These are phyloP conservation scores for Athalia rosae DNA, from an alignment of 2,888 invertebrate species.

Conservation along the genomic window DNA sequence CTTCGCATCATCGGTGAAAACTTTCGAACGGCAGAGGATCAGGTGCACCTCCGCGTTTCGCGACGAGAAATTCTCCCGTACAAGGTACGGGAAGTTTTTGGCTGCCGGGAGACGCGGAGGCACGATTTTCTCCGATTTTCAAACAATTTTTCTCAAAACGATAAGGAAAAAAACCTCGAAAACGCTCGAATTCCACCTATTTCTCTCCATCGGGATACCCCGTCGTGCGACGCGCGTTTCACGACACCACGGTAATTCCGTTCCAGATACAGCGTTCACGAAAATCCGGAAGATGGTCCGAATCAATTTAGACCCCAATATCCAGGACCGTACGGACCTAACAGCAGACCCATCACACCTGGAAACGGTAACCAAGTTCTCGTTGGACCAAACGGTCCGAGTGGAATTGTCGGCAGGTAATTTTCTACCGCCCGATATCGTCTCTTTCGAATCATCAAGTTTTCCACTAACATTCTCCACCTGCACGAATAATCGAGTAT, in stretches of 20 bases:
- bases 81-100: no score
- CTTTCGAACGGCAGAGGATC: background rate
- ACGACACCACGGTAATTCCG: background rate
- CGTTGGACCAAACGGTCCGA: slow-evolving; percentile 76
- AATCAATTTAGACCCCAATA: slow-evolving; percentile 54
- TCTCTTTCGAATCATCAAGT: background rate
- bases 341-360: slow-evolving; percentile 61
- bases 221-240: background rate
- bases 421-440: slow-evolving; percentile 43
- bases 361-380: slow-evolving; percentile 64
- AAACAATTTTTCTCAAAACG: no score
- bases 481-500: background rate
- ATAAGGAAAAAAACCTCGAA: no score
- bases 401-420: slow-evolving; percentile 74
- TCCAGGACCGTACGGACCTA: slow-evolving; percentile 64
- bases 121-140: no score
- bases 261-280: slow-evolving; percentile 56
- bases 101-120: no score
- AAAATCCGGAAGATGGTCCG: slow-evolving; percentile 51
- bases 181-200: background rate
- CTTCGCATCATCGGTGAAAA: background rate
- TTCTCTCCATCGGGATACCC: background rate
- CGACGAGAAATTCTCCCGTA: no score
- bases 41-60: background rate
- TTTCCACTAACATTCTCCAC: background rate